Evolutionary conservation across 2,888 invertebrate species (phyloP), one percentile per base, ranked within the genome.

Genomic region (Eristalis tenax): DNA sequence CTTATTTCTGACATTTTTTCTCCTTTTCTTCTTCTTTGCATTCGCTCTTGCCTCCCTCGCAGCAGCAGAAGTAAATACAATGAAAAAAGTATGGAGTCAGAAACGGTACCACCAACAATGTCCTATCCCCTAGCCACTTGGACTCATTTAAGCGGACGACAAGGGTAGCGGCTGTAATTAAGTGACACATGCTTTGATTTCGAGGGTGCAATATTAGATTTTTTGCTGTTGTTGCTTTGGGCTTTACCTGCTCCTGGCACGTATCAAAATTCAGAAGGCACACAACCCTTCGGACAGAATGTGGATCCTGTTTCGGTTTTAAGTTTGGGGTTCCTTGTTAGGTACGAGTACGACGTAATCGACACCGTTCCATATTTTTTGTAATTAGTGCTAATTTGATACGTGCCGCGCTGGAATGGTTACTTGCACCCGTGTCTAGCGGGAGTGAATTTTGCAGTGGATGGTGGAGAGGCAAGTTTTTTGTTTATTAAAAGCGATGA

Each of bases 131-230:
- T 57, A 43, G 63, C 61, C 63, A 57, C 57, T 80, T 83, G 63
- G 68, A 71, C 73, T 80, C 76, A 75, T 78, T 86, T 70, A 78
- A 85, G 81, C 50, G 73, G 65, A 61, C 50, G 59, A 74, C 35
- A 65, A 83, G 87, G 83, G 83, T 79, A 79, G 73, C 59, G 26
- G 18, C 43, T 64, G 71, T 79, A 87, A 87, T 80, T 87, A 80
- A 87, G 79, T 83, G 83, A 87, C 87, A 87, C 83, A 87, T 76
- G 83, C 87, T 83, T 80, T 80, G 87, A 87, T 87, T 83, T 78
- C 18, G 80, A 80, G 75, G 78, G 78, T 71, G 77, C 70, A 74
- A 50, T 70, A 74, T 87, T 86, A 50, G 64, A 63, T 43, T 50
- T 77, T 73, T 66, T 22, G 63, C 57, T 18, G 70, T 74, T 68